These are phyloP conservation scores for Spodoptera litura DNA, from an alignment of 1,140 invertebrate species.

Conservation along the genomic window DNA sequence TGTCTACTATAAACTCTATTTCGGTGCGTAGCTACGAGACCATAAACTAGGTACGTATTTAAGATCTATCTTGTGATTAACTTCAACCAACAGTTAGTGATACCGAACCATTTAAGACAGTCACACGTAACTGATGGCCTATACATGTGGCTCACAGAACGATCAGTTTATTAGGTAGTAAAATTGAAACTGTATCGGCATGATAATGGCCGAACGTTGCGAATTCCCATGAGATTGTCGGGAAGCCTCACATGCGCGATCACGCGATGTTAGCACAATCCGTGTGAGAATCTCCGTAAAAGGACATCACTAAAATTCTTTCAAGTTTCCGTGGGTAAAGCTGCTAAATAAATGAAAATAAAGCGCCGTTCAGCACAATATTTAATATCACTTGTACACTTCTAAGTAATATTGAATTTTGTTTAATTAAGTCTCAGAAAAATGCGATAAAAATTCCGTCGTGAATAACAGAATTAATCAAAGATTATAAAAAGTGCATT, in stretches of 20 bases:
- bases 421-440: slow-evolving; percentile 17
- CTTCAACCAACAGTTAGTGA: background rate
- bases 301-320: slow-evolving; percentile 45
- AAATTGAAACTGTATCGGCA: background rate
- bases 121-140: background rate
- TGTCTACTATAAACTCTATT: slow-evolving; percentile 42
- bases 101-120: background rate
- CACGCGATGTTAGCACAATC: slow-evolving; percentile 66
- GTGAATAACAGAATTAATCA: slow-evolving; percentile 11
- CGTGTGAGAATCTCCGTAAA: slow-evolving; percentile 65
- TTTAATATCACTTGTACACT: background rate
- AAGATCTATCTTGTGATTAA: slow-evolving; percentile 22
- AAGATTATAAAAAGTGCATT: slow-evolving; percentile 1
- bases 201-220: slow-evolving; percentile 6
- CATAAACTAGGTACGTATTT: slow-evolving; percentile 17
- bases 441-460: background rate
- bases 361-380: slow-evolving; percentile 2
- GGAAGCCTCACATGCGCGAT: slow-evolving; percentile 68
- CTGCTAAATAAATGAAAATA: slow-evolving; percentile 7
- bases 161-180: slow-evolving; percentile 19
- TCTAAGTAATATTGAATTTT: background rate
- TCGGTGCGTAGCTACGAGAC: slow-evolving; percentile 18
- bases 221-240: slow-evolving; percentile 67
- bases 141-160: background rate
- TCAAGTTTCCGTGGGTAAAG: slow-evolving; percentile 12